Conservation (phyloP, 2,797 vertebrate genomes). For the Acanthornis magna region DNA sequence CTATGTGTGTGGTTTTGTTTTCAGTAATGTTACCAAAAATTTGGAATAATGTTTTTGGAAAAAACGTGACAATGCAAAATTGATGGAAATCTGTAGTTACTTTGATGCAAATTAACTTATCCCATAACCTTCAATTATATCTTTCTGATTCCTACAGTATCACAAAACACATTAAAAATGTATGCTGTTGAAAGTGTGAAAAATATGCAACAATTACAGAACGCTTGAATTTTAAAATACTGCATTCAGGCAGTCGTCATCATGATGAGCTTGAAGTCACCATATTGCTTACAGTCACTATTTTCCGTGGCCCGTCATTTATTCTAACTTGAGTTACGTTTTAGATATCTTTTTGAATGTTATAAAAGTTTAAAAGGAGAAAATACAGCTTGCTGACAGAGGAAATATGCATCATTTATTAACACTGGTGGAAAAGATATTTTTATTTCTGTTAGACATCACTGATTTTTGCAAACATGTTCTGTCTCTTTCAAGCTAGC, state of each 20-base stretch:
- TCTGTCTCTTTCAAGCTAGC: background rate
- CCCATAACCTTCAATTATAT: conserved; percentile 10
- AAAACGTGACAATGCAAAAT: background rate
- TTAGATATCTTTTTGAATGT: background rate
- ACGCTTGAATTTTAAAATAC: background rate
- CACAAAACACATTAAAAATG: background rate
- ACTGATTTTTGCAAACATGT: background rate
- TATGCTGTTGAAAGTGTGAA: conserved; percentile 14
- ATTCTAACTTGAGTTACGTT: conserved; percentile 14
- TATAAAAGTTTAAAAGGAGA: conserved; percentile 2
- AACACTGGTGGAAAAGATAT: background rate
- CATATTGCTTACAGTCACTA: background rate
- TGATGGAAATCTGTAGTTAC: background rate
- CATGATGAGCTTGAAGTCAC: background rate
- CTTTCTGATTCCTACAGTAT: background rate
- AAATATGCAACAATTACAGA: conserved; percentile 34
- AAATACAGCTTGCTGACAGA: conserved; percentile 13
- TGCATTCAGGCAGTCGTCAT: conserved; percentile 17
- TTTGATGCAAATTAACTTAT: conserved; percentile 28
- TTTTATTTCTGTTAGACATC: conserved; percentile 6
- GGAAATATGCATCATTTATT: background rate
- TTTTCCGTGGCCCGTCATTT: conserved; percentile 20
- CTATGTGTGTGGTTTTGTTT: background rate
- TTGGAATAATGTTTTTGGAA: background rate
- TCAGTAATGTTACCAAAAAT: background rate